Evolutionary conservation across 2,797 vertebrate species (phyloP).

Genomic region (Orientallactaga sibirica): DNA sequence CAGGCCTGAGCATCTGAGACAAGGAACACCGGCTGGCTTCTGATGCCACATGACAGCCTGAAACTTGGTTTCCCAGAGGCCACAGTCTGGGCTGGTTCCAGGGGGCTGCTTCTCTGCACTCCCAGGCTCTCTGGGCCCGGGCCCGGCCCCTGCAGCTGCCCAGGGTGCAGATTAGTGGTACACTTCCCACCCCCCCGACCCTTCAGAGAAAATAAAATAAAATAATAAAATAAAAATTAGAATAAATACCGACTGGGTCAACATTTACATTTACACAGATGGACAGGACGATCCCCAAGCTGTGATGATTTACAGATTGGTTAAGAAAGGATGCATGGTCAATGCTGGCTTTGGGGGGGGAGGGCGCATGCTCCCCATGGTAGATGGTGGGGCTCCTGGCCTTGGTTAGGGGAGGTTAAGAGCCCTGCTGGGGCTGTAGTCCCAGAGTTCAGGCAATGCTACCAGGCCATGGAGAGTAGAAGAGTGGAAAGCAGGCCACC

Average conservation of each 20-base stretch:
- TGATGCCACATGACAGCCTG: background rate
- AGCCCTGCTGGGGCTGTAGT: slow-evolving; percentile 19
- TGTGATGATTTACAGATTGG: slow-evolving; percentile 68
- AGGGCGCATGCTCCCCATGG: slow-evolving; percentile 17
- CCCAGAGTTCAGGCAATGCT: slow-evolving; percentile 67
- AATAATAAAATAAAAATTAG: slow-evolving; percentile 81
- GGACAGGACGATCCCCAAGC: slow-evolving; percentile 63
- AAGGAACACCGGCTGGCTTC: slow-evolving; percentile 6
- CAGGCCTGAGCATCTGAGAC: background rate
- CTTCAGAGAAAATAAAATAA: slow-evolving; percentile 78
- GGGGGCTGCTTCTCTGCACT: background rate
- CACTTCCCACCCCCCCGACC: slow-evolving; percentile 51
- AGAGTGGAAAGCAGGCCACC: slow-evolving; percentile 43
- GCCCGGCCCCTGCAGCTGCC: slow-evolving; percentile 39
- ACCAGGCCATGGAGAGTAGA: background rate
- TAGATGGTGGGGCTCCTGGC: background rate
- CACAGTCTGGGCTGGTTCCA: background rate
- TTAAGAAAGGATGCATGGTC: slow-evolving; percentile 41
- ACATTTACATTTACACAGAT: slow-evolving; percentile 76
- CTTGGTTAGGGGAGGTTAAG: background rate
- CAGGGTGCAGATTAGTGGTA: background rate
- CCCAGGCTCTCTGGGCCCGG: background rate
- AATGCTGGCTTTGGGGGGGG: background rate
- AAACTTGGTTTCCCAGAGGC: background rate
- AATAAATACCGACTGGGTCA: slow-evolving; percentile 74